Evolutionary conservation across 2,888 invertebrate species (phyloP), one percentile per base, ranked within the genome.

Genomic region (Aplocera efformata): DNA sequence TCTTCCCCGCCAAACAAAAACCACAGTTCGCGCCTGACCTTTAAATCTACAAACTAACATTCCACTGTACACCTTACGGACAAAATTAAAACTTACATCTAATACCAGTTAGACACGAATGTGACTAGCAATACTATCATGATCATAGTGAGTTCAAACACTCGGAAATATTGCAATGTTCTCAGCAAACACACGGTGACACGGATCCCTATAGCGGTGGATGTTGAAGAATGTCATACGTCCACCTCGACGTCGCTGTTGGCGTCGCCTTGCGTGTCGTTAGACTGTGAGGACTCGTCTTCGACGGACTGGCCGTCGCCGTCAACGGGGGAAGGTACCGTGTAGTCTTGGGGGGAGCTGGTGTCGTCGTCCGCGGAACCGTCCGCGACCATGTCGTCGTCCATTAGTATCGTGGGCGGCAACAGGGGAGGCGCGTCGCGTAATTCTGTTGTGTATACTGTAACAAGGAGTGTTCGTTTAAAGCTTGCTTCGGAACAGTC

Each of bases 361-460:
- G 72, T 52, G 3, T 83, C 81, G 25, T 84, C 84, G 1, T 79
- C 83, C 0, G 73, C 68, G 0, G 84, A 84, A 0, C 62, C 70
- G 1, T 51, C 50, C 0, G 67, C 58, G 2, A 72, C 52, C 6
- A 36, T 7, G n/a, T 86, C 85, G 40, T 89, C 89, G 34, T 89
- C 88, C 85, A 89, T 88, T 74, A 90, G 76, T 65, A 89, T 89
- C 5, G 89, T 65, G n/a, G 89, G 88, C 1, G 90, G 89, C 50
- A 89, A 65, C 3, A 86, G 85, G 0, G 85, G 76, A 1, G 88
- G 79, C 10, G 85, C 78, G 48, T 84, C 86, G 72, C 84, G 80
- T 56, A 88, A 70, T 61, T 88, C 82, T 67, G 79, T 85, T 52
- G 80, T 72, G 56, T 78, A 86, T 7, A 83, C 85, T 85, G 74